Conservation (phyloP, 1,140 invertebrate species). For the Thalassaphorura encarpata region DNA sequence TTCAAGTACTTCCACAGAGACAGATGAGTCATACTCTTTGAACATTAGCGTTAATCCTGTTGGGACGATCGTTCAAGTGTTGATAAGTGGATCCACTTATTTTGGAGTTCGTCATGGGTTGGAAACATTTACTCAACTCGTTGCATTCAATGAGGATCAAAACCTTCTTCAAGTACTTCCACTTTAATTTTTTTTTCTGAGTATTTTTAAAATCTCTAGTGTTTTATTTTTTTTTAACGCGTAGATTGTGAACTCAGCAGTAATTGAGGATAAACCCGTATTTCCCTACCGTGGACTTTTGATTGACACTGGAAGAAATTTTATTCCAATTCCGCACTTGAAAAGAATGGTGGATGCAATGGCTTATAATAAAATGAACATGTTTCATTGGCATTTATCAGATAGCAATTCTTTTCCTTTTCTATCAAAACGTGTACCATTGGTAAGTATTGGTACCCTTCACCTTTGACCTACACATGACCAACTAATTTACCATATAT, state of each 20-base stretch:
- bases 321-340: constrained; percentile 56
- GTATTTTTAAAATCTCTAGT: neutral
- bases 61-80: constrained; percentile 23
- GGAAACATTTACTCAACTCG: constrained; percentile 66
- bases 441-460: constrained; percentile 42
- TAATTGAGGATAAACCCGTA: constrained; percentile 20
- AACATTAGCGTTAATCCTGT: constrained; percentile 41
- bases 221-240: neutral
- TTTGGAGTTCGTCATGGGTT: constrained; percentile 64
- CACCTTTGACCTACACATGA: neutral
- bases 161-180: constrained; percentile 19
- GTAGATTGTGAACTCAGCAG: constrained; percentile 21
- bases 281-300: constrained; percentile 47
- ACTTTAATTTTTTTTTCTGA: neutral
- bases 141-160: constrained; percentile 37
- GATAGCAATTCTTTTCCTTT: constrained; percentile 76
- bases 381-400: constrained; percentile 75
- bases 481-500: neutral
- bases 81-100: constrained; percentile 50
- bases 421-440: constrained; percentile 53
- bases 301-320: constrained; percentile 66
- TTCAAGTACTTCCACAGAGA: constrained; percentile 39
- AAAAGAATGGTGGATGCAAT: constrained; percentile 62
- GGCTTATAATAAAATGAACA: constrained; percentile 68
- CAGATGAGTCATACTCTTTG: constrained; percentile 57